Evolutionary conservation across 2,888 invertebrate genomes (phyloP), one percentile per base, ranked within the genome.

Genomic region (Scrobipalpa atriplicella): DNA sequence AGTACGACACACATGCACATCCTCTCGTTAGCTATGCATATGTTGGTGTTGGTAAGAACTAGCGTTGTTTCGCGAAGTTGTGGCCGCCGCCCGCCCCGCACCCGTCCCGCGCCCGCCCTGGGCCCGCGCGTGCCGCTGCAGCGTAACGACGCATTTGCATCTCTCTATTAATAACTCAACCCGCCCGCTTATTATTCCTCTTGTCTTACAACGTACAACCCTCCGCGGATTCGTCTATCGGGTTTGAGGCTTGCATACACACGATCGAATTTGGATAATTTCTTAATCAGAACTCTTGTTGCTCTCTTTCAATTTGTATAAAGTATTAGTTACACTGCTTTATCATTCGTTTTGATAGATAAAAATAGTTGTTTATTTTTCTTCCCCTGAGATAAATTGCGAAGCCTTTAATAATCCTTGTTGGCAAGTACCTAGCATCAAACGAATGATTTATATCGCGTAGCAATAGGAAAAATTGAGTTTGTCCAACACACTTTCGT

Each of bases 81-180:
- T 73, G 71, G 69, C 66, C 69, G 54, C 54, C 21, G 54, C 54
- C 54, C 54, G 21, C 21, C 54, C 19, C 67, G 69, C 67, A 70
- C 70, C 74, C 77, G 75, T 6, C 47, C 47, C 47, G 47, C 3
- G 47, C 47, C 71, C 72, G 71, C 74, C 73, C 74, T 68, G 65
- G 69, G 72, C 75, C 74, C 82, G 79, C 76, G 78, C 79, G 78
- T 79, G 78, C 75, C 77, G 71, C 79, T 79, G 80, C 78, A 77
- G 76, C 71, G 71, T 75, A 78, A 78, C 79, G 76, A 77, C 76
- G 75, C 80, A 83, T 85, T 85, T 84, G 83, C 83, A 84, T 83
- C 79, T 81, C 79, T 81, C 79, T 81, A 80, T 78, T 80, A 82
- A 80, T 84, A 78, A 80, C 75, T 75, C 74, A 78, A 80, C 74